These are phyloP conservation scores for Drosophila kurseongensis DNA, from an alignment of 1,140 invertebrate genomes.

Conservation along the genomic window DNA sequence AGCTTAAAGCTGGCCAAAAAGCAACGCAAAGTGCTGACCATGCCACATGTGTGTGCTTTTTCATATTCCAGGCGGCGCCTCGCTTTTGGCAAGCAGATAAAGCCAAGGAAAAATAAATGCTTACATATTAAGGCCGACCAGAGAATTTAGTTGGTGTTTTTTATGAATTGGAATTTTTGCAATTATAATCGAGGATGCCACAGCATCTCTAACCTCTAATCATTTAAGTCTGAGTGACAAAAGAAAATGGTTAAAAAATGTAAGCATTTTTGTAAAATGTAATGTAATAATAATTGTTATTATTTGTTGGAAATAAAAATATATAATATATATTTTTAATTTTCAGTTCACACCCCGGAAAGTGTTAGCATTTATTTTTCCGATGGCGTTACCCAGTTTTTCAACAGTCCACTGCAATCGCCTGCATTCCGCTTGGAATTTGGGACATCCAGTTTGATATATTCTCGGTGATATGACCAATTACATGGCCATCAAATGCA, in stretches of 20 bases:
- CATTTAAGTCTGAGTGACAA: no score
- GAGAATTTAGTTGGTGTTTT: not conserved
- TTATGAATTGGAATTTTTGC: not conserved
- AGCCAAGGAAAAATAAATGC: not conserved
- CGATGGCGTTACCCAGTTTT: not conserved
- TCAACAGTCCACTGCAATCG: not conserved
- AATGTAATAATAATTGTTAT: no score
- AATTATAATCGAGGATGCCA: not conserved
- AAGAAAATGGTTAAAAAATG: no score
- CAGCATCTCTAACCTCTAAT: no score
- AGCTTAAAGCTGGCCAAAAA: constrained; percentile 7
- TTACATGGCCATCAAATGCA: constrained; percentile 70
- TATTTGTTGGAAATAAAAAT: not conserved
- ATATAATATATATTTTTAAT: not conserved
- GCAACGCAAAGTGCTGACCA: constrained; percentile 32
- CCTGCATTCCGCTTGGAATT: constrained; percentile 2
- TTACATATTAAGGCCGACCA: not conserved
- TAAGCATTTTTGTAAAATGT: no score
- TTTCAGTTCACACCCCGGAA: not conserved
- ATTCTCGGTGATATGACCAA: constrained; percentile 46
- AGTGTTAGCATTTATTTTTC: not conserved
- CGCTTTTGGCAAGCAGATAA: not conserved
- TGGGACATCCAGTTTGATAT: constrained; percentile 26
- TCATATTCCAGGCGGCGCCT: not conserved
- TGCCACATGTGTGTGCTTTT: constrained; percentile 11